These are phyloP conservation scores for Spilosoma lubricipeda DNA, from an alignment of 2,888 invertebrate species.

Conservation along the genomic window DNA sequence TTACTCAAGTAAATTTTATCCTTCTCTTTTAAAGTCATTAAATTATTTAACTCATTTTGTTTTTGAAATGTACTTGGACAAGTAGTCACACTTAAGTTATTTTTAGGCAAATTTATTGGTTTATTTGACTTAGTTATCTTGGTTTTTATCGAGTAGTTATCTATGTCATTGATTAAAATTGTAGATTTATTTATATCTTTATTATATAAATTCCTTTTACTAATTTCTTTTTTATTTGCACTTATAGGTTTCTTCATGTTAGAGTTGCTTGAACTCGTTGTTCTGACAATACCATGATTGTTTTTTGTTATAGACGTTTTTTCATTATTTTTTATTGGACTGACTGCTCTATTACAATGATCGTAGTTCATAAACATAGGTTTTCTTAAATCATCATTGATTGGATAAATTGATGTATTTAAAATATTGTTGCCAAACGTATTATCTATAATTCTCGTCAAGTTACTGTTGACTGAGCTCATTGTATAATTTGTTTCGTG, in stretches of 20 bases:
- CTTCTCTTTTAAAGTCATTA: background rate
- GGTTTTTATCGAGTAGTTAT: background rate
- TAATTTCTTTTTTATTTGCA: background rate
- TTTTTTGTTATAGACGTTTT: background rate
- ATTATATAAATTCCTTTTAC: background rate
- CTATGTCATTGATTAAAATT: background rate
- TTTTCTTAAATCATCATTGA: background rate
- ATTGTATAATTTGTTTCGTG: slow-evolving; percentile 1
- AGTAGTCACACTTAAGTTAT: background rate
- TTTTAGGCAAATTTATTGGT: background rate
- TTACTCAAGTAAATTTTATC: background rate
- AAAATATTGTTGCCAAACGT: background rate
- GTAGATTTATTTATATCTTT: background rate
- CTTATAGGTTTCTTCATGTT: background rate
- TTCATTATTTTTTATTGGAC: background rate
- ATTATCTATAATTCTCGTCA: background rate
- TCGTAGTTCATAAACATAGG: background rate
- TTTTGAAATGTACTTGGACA: background rate
- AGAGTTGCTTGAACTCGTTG: background rate
- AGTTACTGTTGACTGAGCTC: background rate
- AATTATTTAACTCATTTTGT: background rate
- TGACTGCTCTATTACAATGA: background rate
- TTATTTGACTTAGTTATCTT: background rate
- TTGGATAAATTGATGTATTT: background rate
- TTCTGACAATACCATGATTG: background rate